phyloP scores from a whole-genome alignment of 2,113 vertebrate species.

The Alethe diademata region DNA sequence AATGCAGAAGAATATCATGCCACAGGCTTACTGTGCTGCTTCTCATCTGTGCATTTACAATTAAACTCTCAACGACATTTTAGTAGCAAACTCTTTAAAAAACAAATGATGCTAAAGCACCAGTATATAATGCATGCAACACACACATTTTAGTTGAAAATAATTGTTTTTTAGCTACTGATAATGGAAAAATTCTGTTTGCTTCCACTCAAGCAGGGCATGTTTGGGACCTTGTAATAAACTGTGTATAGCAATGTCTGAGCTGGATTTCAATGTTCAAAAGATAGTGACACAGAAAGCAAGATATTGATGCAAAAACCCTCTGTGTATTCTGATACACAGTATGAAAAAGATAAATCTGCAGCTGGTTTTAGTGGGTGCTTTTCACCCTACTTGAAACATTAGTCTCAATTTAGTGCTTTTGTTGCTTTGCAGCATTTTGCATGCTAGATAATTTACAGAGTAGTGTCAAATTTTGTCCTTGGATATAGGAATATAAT shows the following conservation, averaged over 20 bases:
- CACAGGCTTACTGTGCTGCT: neutral
- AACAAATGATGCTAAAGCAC: neutral
- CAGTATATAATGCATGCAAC: neutral
- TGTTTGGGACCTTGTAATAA: neutral
- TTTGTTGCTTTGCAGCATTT: neutral
- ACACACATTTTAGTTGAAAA: neutral
- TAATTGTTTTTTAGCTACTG: neutral
- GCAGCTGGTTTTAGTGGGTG: neutral
- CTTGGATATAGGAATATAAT: neutral
- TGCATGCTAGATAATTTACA: neutral
- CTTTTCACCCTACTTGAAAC: neutral
- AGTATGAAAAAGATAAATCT: neutral
- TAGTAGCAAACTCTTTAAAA: neutral
- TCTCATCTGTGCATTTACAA: neutral
- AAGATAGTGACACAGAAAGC: neutral
- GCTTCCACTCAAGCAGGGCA: accelerated
- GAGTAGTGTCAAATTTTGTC: neutral
- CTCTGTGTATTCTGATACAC: neutral
- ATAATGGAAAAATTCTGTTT: neutral
- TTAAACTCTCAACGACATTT: neutral
- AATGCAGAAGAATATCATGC: neutral
- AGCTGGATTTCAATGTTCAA: neutral
- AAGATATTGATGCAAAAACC: neutral
- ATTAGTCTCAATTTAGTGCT: neutral
- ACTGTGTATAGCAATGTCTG: neutral